Base-by-base conservation (phyloP, 1,140 invertebrate genomes). In the Bombus huntii region DNA sequence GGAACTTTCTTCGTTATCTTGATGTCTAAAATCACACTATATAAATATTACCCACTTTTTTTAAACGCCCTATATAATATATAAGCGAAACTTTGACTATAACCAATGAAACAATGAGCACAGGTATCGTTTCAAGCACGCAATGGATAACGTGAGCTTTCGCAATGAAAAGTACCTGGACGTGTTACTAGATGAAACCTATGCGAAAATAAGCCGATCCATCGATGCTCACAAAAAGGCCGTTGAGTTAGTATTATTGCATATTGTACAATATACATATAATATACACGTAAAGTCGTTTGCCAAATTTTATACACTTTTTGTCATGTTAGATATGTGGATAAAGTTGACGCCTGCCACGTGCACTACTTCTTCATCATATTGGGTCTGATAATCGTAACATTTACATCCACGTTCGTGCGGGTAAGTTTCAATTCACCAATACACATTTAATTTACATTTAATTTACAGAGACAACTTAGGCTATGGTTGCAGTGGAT, bases 121-220 rank as follows among this genome's bases (percentile, higher is more conserved):
- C 25, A 77, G 77, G 31, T 47, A 79, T 31, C 62, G 44, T 28
- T 79, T 79, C 42, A 47, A 79, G 37, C 77, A 68, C 25, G 77
- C 77, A 3, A 5, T 53, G 22, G 77, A 79, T 25, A 39, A 31
- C 15, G 22, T 37, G 3, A 22, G 34, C 1, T 13, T 44, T 18
- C 0, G 0, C 2, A 25, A 66, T 13, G 39, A 66, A 28, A 78
- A 66, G n/a, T 22, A 65, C 2, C 25, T 10, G 8, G 8, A 13
- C 4, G 37, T 1, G 28, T 1, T 44, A 25, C 31, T 42, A 5
- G 39, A 65, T 31, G 15, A 66, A 44, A 25, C 37, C 31, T 68
- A 79, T 18, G 22, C 37, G 39, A 44, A 44, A 44, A 22, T 79
- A 10, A 34, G 10, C 12, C 28, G 18, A 31, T 79, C 59, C 62